Evolutionary conservation across 2,113 vertebrate species (phyloP).

Genomic region (Mustelus asterias): DNA sequence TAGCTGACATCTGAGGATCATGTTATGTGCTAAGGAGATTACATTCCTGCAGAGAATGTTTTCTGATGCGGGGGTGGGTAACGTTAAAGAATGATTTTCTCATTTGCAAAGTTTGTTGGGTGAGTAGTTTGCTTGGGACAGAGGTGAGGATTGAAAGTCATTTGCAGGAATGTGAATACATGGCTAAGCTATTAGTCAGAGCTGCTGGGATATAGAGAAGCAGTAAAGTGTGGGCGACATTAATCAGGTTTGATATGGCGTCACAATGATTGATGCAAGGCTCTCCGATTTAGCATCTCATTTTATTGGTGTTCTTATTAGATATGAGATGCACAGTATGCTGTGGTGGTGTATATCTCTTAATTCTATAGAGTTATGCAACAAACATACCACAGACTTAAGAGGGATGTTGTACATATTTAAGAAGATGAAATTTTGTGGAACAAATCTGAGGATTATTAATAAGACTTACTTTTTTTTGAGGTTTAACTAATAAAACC

Average conservation of each 20-base stretch:
- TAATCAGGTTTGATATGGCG: conserved; percentile 37
- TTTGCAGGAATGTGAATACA: conserved; percentile 36
- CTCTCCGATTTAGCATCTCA: conserved; percentile 36
- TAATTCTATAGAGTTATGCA: conserved; percentile 33
- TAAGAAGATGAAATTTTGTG: conserved; percentile 3
- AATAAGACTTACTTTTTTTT: not conserved
- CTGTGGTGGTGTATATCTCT: conserved; percentile 8
- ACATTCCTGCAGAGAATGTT: not conserved
- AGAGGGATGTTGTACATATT: not conserved
- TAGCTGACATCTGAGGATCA: not conserved
- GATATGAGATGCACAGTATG: conserved; percentile 36
- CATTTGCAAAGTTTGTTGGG: conserved; percentile 18
- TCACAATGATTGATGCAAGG: conserved; percentile 36
- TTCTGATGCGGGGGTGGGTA: not conserved
- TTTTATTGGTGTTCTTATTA: conserved; percentile 37
- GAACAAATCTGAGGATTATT: conserved; percentile 22
- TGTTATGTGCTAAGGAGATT: not conserved
- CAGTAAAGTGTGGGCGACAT: conserved; percentile 37
- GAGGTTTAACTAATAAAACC: not conserved
- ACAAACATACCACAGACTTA: conserved; percentile 12
- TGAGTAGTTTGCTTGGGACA: conserved; percentile 32
- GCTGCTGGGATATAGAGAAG: conserved; percentile 25
- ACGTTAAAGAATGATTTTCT: not conserved
- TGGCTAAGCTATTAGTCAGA: conserved; percentile 36
- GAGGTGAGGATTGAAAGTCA: conserved; percentile 37